Evolutionary conservation across 2,113 vertebrate species (phyloP).

Genomic region (Limnothrissa miodon): DNA sequence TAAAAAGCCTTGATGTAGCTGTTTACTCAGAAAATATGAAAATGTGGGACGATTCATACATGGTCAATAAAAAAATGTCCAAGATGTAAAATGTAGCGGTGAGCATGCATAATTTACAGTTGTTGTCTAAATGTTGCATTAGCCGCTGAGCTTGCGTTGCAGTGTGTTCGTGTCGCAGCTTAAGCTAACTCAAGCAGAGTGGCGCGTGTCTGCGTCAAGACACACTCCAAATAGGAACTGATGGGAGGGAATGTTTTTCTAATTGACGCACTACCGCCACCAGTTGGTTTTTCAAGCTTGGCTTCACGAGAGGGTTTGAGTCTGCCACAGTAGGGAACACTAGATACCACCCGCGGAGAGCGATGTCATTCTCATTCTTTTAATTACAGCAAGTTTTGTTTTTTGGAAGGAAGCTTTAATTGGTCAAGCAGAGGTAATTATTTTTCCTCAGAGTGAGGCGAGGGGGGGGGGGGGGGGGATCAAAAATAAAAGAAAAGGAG

Average conservation of each 20-base stretch:
- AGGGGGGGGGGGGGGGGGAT: no score
- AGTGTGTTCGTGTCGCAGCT: background rate
- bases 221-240: background rate
- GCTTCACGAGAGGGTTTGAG: background rate
- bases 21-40: background rate
- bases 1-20: background rate
- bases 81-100: background rate
- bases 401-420: conserved; percentile 45
- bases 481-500: background rate
- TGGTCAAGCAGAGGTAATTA: conserved; percentile 40
- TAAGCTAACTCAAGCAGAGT: background rate
- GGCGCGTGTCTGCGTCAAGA: background rate
- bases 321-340: conserved; percentile 4
- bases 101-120: background rate
- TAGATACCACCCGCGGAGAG: conserved; percentile 32
- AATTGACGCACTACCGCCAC: background rate
- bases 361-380: conserved; percentile 31
- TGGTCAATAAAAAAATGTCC: background rate
- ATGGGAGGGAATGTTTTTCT: background rate
- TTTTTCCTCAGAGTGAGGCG: conserved; percentile 6
- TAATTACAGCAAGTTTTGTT: conserved; percentile 44
- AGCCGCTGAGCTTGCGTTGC: background rate
- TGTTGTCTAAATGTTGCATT: conserved; percentile 14
- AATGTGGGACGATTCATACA: background rate
- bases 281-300: background rate